A percentile compares a stretch with the other conserved stretches of the same genome.
Conservation (phyloP, 1,140 invertebrate species). For the Drosophila teissieri region DNA sequence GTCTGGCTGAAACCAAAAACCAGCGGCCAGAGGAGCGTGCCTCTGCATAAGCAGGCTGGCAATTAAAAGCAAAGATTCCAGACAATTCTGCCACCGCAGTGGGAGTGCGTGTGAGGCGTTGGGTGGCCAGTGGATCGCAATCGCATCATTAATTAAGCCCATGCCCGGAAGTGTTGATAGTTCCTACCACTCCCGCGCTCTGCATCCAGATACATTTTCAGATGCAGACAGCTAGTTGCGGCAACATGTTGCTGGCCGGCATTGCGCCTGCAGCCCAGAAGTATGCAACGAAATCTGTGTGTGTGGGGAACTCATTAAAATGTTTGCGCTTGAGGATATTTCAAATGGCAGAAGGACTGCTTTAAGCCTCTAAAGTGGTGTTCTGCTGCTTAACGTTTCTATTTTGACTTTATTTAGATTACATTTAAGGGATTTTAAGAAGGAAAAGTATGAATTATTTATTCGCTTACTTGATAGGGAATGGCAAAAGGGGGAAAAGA, state of each 20-base stretch:
- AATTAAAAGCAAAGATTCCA: constrained; percentile 77
- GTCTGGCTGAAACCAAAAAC: constrained; percentile 50
- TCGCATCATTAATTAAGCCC: constrained; percentile 63
- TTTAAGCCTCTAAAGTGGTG: too few species aligned
- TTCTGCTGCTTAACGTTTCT: too few species aligned
- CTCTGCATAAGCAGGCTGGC: constrained; percentile 69
- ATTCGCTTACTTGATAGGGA: too few species aligned
- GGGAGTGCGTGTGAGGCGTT: not conserved
- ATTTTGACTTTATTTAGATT: too few species aligned
- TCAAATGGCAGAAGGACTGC: too few species aligned
- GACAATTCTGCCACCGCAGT: constrained; percentile 15
- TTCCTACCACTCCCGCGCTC: not conserved
- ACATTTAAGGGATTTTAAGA: too few species aligned
- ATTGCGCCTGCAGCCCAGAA: constrained; percentile 14
- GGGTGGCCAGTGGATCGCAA: constrained; percentile 28
- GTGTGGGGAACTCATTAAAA: not conserved
- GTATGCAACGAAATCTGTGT: constrained; percentile 28
- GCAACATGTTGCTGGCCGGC: constrained; percentile 41
- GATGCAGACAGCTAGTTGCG: not conserved
- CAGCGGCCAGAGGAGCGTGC: constrained; percentile 39
- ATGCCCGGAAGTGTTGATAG: constrained; percentile 39
- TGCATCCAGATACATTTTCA: not conserved
- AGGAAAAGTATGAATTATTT: too few species aligned
- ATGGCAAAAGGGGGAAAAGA: too few species aligned
- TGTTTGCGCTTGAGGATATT: not conserved